A percentile compares a stretch with the other conserved stretches of the same genome.
phyloP scores from a whole-genome alignment of 1,140 invertebrate species.

The Elysia chlorotica region DNA sequence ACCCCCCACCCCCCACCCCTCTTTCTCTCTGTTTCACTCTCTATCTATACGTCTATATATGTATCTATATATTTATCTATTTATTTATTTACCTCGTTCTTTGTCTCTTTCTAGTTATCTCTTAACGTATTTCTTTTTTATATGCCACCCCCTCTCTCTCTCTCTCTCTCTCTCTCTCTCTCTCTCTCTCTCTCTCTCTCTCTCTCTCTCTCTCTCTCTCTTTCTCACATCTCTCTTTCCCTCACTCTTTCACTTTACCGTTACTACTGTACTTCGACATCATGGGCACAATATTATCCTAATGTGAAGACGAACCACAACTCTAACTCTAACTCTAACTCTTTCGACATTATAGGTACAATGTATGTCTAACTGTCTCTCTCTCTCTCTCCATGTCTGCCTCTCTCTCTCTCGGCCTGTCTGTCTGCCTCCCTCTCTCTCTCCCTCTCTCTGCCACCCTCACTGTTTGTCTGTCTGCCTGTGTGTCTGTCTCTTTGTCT shows the following conservation, averaged over 20 bases:
- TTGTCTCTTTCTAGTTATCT: not conserved
- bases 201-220: not conserved
- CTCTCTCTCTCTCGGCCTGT: not conserved
- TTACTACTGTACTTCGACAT: no score
- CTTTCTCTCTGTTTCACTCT: not conserved
- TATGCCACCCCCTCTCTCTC: not conserved
- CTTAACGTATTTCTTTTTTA: not conserved
- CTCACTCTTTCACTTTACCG: no score
- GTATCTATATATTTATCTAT: not conserved
- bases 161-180: no score
- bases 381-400: no score
- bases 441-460: constrained; percentile 2
- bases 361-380: no score
- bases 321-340: no score
- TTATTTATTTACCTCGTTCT: not conserved
- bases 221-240: no score
- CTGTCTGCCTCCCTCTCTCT: not conserved
- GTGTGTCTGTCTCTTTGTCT: not conserved
- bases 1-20: not conserved
- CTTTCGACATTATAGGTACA: no score
- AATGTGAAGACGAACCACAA: no score
- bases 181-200: not conserved
- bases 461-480: not conserved
- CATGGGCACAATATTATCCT: no score
- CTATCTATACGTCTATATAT: not conserved